phyloP scores from a whole-genome alignment of 2,888 invertebrate species.

The Caenorhabditis angaria region DNA sequence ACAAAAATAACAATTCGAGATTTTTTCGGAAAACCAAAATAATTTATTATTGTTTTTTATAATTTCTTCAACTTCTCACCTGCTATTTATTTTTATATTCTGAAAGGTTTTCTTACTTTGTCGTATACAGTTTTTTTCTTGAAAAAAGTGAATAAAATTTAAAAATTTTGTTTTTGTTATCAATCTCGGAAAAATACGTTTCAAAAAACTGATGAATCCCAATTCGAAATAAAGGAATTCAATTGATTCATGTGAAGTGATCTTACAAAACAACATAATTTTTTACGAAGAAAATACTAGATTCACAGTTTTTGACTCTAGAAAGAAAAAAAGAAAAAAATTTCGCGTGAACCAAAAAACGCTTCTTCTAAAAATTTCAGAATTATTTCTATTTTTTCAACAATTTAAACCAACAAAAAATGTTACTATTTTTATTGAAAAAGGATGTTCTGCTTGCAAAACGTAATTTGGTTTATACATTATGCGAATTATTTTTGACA shows the following conservation, averaged over 20 bases:
- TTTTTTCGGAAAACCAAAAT: background rate
- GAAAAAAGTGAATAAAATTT: background rate
- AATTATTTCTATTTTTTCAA: too few species aligned
- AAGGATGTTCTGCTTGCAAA: background rate
- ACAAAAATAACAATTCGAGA: background rate
- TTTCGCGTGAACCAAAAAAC: too few species aligned
- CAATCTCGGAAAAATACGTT: too few species aligned
- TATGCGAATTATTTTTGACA: background rate
- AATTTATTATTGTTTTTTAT: background rate
- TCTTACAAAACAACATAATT: too few species aligned
- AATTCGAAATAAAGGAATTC: too few species aligned
- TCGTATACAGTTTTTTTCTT: background rate
- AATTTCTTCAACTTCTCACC: background rate
- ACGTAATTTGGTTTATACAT: background rate
- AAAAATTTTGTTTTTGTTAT: background rate
- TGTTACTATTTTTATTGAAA: background rate
- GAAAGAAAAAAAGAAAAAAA: too few species aligned
- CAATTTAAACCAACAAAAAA: too few species aligned
- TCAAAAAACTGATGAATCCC: too few species aligned
- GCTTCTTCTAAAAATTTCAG: too few species aligned
- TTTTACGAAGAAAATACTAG: too few species aligned
- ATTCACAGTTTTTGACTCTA: too few species aligned
- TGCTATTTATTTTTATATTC: background rate
- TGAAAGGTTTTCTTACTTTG: background rate
- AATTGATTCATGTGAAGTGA: too few species aligned